Percentiles rank a stretch among this genome's conserved stretches.
Evolutionary conservation across 2,113 vertebrate species (phyloP).

Genomic region (Gnathonemus echidnorhynchus): DNA sequence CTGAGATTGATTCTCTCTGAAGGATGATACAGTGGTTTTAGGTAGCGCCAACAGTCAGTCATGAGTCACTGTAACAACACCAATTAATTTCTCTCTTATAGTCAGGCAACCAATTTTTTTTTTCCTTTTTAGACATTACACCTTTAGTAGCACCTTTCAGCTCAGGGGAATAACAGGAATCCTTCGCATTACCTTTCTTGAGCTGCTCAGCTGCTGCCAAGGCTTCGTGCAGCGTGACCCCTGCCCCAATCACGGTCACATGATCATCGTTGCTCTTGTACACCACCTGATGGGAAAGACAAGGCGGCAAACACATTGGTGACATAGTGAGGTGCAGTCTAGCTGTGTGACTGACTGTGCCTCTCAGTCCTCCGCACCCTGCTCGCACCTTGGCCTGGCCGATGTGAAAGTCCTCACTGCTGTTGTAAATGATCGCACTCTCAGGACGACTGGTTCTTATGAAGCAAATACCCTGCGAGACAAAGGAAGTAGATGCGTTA

Average conservation of each 20-base stretch:
- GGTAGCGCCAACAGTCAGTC: not conserved
- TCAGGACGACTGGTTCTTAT: slow-evolving; percentile 70
- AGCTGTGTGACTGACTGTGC: not conserved
- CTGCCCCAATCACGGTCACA: slow-evolving; percentile 73
- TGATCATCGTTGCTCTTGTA: slow-evolving; percentile 59
- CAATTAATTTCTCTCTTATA: not conserved
- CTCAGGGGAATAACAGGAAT: not conserved
- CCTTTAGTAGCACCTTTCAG: not conserved
- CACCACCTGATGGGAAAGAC: slow-evolving; percentile 59
- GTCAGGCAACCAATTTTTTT: not conserved
- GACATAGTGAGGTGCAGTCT: not conserved
- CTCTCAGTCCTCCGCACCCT: not conserved
- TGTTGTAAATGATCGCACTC: slow-evolving; percentile 61
- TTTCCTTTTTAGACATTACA: too few relatives aligned
- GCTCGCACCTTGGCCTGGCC: slow-evolving; percentile 68
- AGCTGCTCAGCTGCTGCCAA: slow-evolving; percentile 61
- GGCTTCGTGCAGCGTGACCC: slow-evolving; percentile 75
- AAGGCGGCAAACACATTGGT: not conserved
- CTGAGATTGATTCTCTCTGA: slow-evolving; percentile 47
- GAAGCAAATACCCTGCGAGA: slow-evolving; percentile 71
- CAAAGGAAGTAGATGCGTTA: not conserved
- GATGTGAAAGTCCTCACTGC: slow-evolving; percentile 68
- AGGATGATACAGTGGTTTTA: not conserved
- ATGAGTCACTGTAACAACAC: not conserved
- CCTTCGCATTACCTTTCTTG: not conserved